Conservation (phyloP, 2,888 invertebrate species). For the Drosophila pegasa region DNA sequence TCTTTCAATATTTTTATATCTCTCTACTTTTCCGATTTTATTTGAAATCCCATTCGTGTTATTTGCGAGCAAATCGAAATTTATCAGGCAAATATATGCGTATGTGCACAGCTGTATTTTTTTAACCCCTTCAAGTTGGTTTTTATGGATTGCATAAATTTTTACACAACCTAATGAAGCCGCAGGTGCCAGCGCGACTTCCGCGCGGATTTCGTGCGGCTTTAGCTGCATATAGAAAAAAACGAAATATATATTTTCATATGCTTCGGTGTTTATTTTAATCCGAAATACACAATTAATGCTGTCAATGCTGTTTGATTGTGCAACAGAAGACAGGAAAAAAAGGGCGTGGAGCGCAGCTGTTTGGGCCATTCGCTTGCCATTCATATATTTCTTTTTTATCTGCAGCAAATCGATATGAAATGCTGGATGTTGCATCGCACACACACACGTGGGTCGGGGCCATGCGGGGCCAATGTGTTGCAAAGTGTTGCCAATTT, state of each 20-base stretch:
- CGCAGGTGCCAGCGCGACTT: slow-evolving; percentile 24
- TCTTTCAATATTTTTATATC: not conserved
- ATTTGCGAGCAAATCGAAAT: slow-evolving; percentile 14
- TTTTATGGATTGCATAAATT: slow-evolving; percentile 19
- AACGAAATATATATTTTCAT: slow-evolving; percentile 1
- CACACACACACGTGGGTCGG: not conserved
- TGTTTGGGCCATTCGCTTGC: not conserved
- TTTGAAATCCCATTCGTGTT: not conserved
- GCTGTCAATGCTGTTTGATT: not conserved
- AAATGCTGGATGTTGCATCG: not conserved
- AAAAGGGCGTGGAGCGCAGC: not conserved
- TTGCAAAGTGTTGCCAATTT: slow-evolving; percentile 42
- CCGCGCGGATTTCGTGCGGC: slow-evolving; percentile 11
- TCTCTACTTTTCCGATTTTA: not conserved
- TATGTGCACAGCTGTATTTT: not conserved
- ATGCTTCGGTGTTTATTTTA: not conserved
- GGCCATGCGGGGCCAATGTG: slow-evolving; percentile 26
- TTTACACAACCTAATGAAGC: slow-evolving; percentile 22
- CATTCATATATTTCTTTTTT: slow-evolving; percentile 7
- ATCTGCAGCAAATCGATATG: slow-evolving; percentile 11
- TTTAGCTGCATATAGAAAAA: not conserved
- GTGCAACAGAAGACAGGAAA: not conserved
- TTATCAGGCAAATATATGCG: slow-evolving; percentile 27
- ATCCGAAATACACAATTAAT: slow-evolving; percentile 25
- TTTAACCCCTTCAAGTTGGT: slow-evolving; percentile 12